Evolutionary conservation across 2,888 invertebrate species (phyloP), one percentile per base, ranked within the genome.

Genomic region (Plagodis pulveraria): DNA sequence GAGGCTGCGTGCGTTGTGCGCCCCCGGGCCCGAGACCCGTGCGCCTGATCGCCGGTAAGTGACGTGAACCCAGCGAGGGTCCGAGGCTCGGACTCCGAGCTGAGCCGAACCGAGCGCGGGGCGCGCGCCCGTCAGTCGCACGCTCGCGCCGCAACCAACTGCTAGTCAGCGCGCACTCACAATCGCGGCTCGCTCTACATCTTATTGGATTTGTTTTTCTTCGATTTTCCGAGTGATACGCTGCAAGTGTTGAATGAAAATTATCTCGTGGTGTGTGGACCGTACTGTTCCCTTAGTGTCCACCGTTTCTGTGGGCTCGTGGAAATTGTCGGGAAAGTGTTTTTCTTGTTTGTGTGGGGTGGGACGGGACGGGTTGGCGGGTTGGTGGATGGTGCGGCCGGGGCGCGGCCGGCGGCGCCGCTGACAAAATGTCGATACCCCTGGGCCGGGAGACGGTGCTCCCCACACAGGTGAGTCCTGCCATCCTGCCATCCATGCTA

Each of bases 361-460:
- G 77, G 74, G 63, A 77, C 75, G 73, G 82, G 77, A 77, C 79
- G 81, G 82, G 78, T 81, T 79, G 84, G 79, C 77, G 82, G 80
- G 76, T 84, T 72, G 89, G 87, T 89, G 89, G 90, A 91, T 91
- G 91, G 89, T 85, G 84, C 81, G 84, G 81, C 90, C 90, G 90
- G 90, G 90, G 90, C 82, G 91, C 89, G 90, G 90, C 90, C 89
- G 88, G 89, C 88, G 89, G 86, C 90, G 89, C 88, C 90, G 87
- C 86, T 89, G 84, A 87, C 87, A 83, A 91, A 89, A 93, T 93
- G 92, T 92, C 93, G 87, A 92, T 93, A 91, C 91, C 93, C 86
- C 85, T 91, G 76, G 85, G 84, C 84, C 87, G 93, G 89, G 93
- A 93, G 78, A 89, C 91, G 67, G 89, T 87, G 74, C 88, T 92